Conservation (phyloP, 2,797 vertebrate species). For the Malacoraja senta region DNA sequence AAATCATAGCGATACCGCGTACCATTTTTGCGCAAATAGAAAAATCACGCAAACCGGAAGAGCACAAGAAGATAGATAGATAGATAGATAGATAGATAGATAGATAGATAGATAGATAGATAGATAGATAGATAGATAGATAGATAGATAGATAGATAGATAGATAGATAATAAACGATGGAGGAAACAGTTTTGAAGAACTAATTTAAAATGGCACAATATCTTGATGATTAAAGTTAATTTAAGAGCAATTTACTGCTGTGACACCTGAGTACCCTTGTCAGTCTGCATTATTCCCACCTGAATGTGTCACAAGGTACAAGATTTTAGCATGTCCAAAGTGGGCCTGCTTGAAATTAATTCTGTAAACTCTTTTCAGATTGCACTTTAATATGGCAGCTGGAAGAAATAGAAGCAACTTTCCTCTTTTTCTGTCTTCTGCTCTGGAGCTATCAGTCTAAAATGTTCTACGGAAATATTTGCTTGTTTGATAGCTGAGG, state of each 20-base stretch:
- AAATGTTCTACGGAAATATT: background rate
- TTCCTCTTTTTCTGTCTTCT: background rate
- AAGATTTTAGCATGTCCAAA: background rate
- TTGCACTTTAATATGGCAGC: background rate
- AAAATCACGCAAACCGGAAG: too few relatives aligned
- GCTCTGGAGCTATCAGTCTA: background rate
- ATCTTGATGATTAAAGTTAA: background rate
- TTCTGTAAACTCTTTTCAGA: background rate
- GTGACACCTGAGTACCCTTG: background rate
- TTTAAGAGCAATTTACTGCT: background rate
- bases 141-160: too few relatives aligned
- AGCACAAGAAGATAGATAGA: too few relatives aligned
- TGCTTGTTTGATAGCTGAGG: background rate
- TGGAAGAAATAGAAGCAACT: background rate
- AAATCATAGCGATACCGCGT: too few relatives aligned
- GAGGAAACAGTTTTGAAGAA: background rate
- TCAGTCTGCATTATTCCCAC: background rate
- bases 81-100: too few relatives aligned
- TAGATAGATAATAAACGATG: too few relatives aligned
- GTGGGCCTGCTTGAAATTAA: background rate
- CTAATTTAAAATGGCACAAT: background rate
- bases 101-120: too few relatives aligned
- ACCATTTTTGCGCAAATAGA: too few relatives aligned
- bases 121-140: too few relatives aligned
- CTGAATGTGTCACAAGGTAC: background rate